Percentiles rank a stretch among this genome's conserved stretches.
These are phyloP conservation scores for Pyrocoelia pectoralis DNA, from an alignment of 2,888 invertebrate genomes.

Conservation along the genomic window DNA sequence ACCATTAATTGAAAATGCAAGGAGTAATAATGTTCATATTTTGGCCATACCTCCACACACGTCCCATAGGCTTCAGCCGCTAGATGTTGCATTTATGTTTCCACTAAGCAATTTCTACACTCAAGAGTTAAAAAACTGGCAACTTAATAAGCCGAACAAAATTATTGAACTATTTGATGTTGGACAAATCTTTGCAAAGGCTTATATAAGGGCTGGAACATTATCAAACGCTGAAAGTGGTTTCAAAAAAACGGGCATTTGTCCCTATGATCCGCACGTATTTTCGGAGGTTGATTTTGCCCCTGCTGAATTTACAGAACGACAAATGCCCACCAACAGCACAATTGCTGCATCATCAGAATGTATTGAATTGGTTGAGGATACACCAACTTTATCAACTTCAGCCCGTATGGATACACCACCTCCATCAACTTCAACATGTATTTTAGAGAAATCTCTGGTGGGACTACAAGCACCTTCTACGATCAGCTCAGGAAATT, in stretches of 20 bases:
- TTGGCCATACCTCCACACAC: too few species aligned
- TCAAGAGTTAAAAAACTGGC: neutral
- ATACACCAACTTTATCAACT: neutral
- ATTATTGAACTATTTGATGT: neutral
- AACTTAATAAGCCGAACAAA: constrained; percentile 6
- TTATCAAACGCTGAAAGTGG: too few species aligned
- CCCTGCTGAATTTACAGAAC: neutral
- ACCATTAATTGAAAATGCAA: neutral
- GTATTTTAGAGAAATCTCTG: neutral
- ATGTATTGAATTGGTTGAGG: neutral
- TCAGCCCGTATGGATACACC: neutral
- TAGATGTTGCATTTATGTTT: constrained; percentile 2
- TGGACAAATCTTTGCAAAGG: neutral
- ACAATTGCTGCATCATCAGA: too few species aligned
- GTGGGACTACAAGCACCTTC: neutral
- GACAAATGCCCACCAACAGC: too few species aligned
- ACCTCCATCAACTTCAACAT: neutral
- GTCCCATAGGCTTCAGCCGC: neutral
- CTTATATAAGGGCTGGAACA: neutral
- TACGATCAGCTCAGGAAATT: neutral
- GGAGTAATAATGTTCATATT: constrained; percentile 4
- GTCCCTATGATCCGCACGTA: too few species aligned
- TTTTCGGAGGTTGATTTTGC: too few species aligned
- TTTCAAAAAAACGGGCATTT: too few species aligned
- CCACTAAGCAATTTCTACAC: neutral